Evolutionary conservation across 2,888 invertebrate species (phyloP).

Genomic region (Baronia brevicornis): DNA sequence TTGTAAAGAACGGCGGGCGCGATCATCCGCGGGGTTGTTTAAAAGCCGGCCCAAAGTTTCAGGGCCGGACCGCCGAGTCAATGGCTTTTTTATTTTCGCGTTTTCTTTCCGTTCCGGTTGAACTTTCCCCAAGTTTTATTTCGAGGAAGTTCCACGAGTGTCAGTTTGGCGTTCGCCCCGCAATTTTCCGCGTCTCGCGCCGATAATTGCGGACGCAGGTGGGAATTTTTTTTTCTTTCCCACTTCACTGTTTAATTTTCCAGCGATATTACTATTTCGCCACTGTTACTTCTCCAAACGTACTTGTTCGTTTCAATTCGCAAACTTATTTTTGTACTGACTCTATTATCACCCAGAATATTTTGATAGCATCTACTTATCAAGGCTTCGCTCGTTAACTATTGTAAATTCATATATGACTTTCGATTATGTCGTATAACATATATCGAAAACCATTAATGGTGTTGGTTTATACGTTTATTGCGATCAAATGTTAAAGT

Average conservation of each 20-base stretch:
- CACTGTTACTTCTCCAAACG: slow-evolving; percentile 11
- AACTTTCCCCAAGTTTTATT: slow-evolving; percentile 69
- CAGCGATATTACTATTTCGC: slow-evolving; percentile 19
- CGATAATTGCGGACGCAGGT: slow-evolving; percentile 73
- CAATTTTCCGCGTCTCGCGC: slow-evolving; percentile 68
- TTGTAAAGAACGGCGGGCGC: slow-evolving; percentile 47
- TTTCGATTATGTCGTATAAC: too few relatives aligned
- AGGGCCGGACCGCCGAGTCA: slow-evolving; percentile 63
- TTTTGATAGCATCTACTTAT: too few relatives aligned
- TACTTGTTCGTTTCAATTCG: too few relatives aligned
- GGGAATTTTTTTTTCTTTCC: slow-evolving; percentile 39
- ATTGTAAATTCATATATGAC: too few relatives aligned
- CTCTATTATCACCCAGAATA: too few relatives aligned
- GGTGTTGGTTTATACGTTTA: too few relatives aligned
- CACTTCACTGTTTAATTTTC: slow-evolving; percentile 23
- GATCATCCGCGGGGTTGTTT: slow-evolving; percentile 57
- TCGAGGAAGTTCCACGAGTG: slow-evolving; percentile 70
- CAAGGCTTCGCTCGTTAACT: too few relatives aligned
- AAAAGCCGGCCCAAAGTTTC: slow-evolving; percentile 63
- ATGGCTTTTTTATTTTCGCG: slow-evolving; percentile 72
- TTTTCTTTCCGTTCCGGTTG: slow-evolving; percentile 71
- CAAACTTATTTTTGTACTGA: too few relatives aligned
- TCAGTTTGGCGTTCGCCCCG: slow-evolving; percentile 67
- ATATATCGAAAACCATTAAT: too few relatives aligned
- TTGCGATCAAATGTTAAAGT: too few relatives aligned